Evolutionary conservation across 2,797 vertebrate genomes (phyloP).

Genomic region (Mycteria americana): DNA sequence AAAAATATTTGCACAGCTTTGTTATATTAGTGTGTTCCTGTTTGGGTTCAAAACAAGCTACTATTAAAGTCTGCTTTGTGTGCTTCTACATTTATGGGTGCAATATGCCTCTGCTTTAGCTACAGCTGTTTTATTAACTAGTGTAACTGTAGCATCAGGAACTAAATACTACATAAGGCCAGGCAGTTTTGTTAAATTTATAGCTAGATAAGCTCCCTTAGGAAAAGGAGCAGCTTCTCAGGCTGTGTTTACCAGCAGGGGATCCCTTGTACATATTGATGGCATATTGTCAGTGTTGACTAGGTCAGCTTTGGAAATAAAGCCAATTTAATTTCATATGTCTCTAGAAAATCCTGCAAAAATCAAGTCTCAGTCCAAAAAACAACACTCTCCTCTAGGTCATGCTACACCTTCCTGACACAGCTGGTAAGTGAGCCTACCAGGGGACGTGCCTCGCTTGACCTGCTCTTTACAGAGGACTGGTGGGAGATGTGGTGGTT

Average conservation of each 20-base stretch:
- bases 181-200: neutral
- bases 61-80: neutral
- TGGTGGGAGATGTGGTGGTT: no score
- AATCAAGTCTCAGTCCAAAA: neutral
- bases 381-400: neutral
- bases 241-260: neutral
- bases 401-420: neutral
- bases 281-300: neutral
- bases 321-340: fast-evolving
- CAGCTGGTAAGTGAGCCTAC: no score
- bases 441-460: no score
- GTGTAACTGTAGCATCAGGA: neutral
- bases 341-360: neutral
- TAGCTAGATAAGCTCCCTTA: neutral
- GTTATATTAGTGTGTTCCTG: neutral
- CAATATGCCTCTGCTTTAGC: neutral
- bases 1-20: neutral
- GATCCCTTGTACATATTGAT: neutral
- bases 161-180: neutral
- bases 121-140: neutral
- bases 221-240: neutral
- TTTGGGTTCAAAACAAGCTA: neutral
- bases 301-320: neutral
- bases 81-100: neutral
- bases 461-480: no score